Conservation (phyloP, 2,797 vertebrate genomes). For the Arctocebus calabarensis region DNA sequence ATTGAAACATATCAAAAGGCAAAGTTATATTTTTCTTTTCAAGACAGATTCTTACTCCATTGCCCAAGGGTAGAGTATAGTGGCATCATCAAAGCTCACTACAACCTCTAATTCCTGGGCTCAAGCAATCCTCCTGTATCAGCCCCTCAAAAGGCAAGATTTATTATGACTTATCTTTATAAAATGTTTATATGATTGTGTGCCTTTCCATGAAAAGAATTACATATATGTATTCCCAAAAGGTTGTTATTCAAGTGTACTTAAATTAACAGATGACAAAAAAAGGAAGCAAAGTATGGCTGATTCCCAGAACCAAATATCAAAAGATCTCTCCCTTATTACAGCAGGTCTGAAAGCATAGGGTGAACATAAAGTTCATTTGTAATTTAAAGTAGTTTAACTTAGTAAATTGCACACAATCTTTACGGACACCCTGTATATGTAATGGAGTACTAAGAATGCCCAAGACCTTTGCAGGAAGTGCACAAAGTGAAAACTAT, state of each 20-base stretch:
- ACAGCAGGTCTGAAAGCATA: neutral
- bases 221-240: neutral
- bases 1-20: neutral
- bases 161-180: constrained; percentile 13
- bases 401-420: no score
- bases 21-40: neutral
- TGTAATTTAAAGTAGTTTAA: no score
- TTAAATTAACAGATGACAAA: constrained; percentile 35
- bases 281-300: neutral
- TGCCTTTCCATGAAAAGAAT: neutral
- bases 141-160: neutral
- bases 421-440: no score
- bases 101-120: neutral
- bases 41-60: neutral
- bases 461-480: neutral
- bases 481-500: neutral
- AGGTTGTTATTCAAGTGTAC: neutral
- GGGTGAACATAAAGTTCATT: no score
- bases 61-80: neutral
- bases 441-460: neutral
- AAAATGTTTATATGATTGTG: neutral
- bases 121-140: neutral
- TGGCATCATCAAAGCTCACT: neutral
- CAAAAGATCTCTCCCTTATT: neutral
- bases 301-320: neutral